A percentile compares a stretch with the other conserved stretches of the same genome.
Conservation (phyloP, 2,888 invertebrate species). For the Tenthredo notha region DNA sequence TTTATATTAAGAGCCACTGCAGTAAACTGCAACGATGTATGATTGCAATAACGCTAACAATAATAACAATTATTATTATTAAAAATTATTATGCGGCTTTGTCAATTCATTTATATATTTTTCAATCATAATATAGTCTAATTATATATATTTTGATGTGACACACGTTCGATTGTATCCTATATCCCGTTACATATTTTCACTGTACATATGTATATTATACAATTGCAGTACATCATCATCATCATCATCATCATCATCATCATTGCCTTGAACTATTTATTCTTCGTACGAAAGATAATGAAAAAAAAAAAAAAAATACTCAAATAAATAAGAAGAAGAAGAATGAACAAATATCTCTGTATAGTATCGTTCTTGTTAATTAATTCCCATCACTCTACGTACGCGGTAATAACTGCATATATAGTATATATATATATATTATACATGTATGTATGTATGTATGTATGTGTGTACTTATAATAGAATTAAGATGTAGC, state of each 20-base stretch:
- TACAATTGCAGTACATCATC: too few species aligned
- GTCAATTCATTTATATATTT: background rate
- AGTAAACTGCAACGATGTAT: too few species aligned
- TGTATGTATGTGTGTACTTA: background rate
- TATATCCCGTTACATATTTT: too few species aligned
- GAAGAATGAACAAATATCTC: background rate
- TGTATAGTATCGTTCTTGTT: background rate
- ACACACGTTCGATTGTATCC: background rate
- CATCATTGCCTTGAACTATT: conserved; percentile 24
- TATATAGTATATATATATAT: too few species aligned
- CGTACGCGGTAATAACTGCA: background rate
- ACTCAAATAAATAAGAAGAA: background rate
- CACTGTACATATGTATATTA: too few species aligned
- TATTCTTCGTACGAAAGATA: background rate
- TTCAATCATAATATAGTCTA: background rate
- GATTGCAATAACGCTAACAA: too few species aligned
- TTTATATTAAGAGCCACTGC: background rate
- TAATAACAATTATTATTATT: too few species aligned
- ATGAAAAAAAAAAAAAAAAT: background rate
- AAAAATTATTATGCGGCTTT: too few species aligned
- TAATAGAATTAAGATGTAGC: background rate
- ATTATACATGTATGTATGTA: background rate
- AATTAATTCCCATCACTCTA: background rate
- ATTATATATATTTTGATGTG: background rate
- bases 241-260: background rate